phyloP scores from a whole-genome alignment of 2,888 invertebrate genomes.

The Tachystola acroxantha region DNA sequence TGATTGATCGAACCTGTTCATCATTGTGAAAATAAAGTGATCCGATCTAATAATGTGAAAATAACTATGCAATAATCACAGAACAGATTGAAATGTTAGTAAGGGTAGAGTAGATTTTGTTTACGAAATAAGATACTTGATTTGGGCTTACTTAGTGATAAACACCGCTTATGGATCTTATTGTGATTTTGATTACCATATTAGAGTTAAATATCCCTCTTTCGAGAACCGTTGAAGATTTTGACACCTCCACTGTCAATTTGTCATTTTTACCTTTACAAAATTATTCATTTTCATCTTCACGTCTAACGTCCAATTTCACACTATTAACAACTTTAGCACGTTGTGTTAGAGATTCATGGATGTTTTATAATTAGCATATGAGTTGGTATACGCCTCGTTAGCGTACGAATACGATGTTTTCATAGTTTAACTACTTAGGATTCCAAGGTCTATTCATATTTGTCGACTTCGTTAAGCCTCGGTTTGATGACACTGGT shows the following conservation, averaged over 20 bases:
- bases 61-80: too few species aligned
- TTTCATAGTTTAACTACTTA: conserved; percentile 7
- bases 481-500: conserved; percentile 8
- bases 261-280: conserved; percentile 1
- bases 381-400: neutral
- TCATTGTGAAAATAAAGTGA: too few species aligned
- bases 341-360: conserved; percentile 5
- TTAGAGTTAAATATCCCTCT: conserved; percentile 1
- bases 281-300: neutral
- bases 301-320: neutral
- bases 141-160: too few species aligned
- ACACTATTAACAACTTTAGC: conserved; percentile 2
- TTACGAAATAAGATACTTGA: too few species aligned
- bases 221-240: neutral
- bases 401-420: conserved; percentile 1
- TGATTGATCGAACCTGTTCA: too few species aligned
- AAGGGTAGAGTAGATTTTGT: too few species aligned
- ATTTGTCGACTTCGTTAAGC: conserved; percentile 4
- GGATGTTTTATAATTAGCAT: neutral
- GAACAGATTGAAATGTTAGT: too few species aligned
- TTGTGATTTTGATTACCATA: too few species aligned
- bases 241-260: conserved; percentile 10
- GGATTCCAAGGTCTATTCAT: conserved; percentile 11
- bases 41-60: too few species aligned
- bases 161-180: too few species aligned